Evolutionary conservation across 2,888 invertebrate species (phyloP).

Genomic region (Heteromurus nitidus): DNA sequence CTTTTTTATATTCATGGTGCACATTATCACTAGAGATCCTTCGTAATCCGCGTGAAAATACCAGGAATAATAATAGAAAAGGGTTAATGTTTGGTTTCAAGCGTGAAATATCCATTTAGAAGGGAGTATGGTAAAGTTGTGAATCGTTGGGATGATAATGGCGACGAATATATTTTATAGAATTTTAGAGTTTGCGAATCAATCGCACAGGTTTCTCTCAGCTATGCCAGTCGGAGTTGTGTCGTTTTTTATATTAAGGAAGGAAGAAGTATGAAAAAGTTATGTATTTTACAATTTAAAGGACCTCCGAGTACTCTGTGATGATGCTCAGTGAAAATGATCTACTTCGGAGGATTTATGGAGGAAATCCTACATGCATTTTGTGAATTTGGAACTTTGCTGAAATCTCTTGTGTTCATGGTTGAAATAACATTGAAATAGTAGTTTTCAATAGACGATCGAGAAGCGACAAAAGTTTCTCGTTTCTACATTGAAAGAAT

Average conservation of each 20-base stretch:
- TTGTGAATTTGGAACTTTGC: too few relatives aligned
- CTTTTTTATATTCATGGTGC: constrained; percentile 3
- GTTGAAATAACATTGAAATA: too few relatives aligned
- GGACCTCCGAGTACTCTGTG: not conserved
- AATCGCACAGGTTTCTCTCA: not conserved
- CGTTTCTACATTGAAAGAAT: too few relatives aligned
- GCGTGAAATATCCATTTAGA: constrained; percentile 32
- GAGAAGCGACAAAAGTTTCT: too few relatives aligned
- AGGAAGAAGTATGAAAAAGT: not conserved
- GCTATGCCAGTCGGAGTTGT: not conserved
- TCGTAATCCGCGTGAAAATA: constrained; percentile 54
- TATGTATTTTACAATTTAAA: not conserved
- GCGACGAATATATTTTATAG: not conserved
- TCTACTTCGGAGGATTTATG: not conserved
- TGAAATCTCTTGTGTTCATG: too few relatives aligned
- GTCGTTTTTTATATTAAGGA: not conserved
- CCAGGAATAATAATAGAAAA: constrained; percentile 12
- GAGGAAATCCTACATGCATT: too few relatives aligned
- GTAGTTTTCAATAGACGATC: too few relatives aligned
- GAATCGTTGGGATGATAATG: constrained; percentile 4
- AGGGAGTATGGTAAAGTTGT: too few relatives aligned
- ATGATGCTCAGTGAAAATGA: not conserved
- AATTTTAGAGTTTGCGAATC: not conserved
- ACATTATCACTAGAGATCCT: not conserved
- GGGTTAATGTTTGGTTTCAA: constrained; percentile 39